Evolutionary conservation across 2,888 invertebrate genomes (phyloP), one percentile per base, ranked within the genome.

Genomic region (Sarcophaga variegata): DNA sequence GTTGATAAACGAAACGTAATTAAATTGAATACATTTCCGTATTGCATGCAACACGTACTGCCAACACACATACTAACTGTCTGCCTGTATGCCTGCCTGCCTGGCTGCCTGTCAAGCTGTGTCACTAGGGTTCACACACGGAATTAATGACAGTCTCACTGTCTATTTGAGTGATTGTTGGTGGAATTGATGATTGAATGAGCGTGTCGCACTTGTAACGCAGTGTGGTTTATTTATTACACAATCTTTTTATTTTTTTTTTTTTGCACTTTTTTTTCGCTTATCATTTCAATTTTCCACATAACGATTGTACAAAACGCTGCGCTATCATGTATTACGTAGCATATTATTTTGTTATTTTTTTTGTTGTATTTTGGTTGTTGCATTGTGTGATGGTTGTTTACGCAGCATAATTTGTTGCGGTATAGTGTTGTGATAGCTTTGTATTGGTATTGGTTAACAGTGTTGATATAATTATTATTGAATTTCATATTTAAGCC

Each of bases 141-240:
- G 20, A 20, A 59, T 59, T 64, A 77, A 71, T 47, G 59, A 66
- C 54, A 64, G 37, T n/a, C 59, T 20, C 14, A 25, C 64, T 76
- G n/a, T 70, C 45, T 64, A 45, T 77, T 82, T 60, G 25, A 77
- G 59, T 70, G 70, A 69, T 20, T 54, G 60, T 54, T 81, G 5
- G 37, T 69, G 75, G 62, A 62, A 81, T 20, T 75, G 49, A 62
- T 47, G 76, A 63, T 37, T 71, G 70, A 71, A 70, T 64, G 14
- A 14, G 54, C 17, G 4, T 75, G 20, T 6, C 37, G 11, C 49
- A 27, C 49, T 49, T 27, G 20, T 60, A 27, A 69, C 6, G n/a
- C 6, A 14, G 60, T 64, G 62, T 25, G 37, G 22, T 54, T 22
- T 59, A 54, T 69, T 69, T 63, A 63, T 75, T 81, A 63, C 62